These are phyloP conservation scores for Nycticorax nycticorax DNA, from an alignment of 2,113 vertebrate genomes.

Conservation along the genomic window DNA sequence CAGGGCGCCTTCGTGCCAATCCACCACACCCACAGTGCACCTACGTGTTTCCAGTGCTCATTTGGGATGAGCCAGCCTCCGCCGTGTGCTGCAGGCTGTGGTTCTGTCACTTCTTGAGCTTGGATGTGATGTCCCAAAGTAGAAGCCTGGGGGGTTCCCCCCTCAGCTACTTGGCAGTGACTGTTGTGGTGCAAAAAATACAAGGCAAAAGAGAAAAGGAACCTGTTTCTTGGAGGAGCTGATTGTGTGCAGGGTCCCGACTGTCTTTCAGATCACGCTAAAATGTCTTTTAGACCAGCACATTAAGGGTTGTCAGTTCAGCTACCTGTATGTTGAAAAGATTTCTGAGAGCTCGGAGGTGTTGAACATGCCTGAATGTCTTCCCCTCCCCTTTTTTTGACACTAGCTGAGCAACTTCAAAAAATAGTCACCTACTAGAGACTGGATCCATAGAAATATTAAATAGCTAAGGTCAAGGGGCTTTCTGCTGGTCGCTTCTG, in stretches of 20 bases:
- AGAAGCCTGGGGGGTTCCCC: background rate
- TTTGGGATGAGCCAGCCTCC: background rate
- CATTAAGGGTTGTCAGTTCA: background rate
- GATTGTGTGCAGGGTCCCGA: background rate
- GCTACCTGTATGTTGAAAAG: background rate
- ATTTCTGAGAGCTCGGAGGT: background rate
- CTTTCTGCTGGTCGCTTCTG: background rate
- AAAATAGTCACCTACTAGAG: background rate
- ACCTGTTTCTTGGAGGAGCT: background rate
- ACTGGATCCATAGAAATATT: background rate
- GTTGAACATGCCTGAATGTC: background rate
- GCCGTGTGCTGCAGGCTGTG: background rate
- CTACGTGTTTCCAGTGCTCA: accelerated
- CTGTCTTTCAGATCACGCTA: background rate
- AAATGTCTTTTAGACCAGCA: background rate
- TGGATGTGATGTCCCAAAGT: background rate
- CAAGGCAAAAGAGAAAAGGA: background rate
- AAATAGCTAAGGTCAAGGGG: background rate
- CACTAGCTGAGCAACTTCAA: background rate
- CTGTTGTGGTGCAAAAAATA: background rate
- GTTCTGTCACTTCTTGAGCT: accelerated
- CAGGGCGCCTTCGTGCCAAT: accelerated
- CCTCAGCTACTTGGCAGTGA: background rate
- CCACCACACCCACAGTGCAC: no score
- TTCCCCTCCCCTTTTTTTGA: background rate